Base-by-base conservation (phyloP, 1,140 invertebrate genomes). In the Odontomachus brunneus region DNA sequence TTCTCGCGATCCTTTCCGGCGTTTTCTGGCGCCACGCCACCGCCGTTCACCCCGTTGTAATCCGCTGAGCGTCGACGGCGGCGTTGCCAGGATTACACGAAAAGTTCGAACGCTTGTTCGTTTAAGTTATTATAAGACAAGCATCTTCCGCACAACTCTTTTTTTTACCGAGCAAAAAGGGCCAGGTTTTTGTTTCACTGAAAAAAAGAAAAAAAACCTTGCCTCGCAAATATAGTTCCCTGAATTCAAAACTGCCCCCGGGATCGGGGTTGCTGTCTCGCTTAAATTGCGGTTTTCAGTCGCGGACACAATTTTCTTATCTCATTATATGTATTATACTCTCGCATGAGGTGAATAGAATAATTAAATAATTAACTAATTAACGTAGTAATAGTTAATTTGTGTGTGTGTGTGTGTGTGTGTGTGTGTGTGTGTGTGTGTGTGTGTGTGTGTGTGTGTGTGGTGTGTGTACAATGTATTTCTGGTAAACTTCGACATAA, bases 61-160 rank as follows among this genome's bases (percentile, higher is more conserved):
- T 88, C 84, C 73, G 55, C 17, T n/a, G 24, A 75, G 44, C 59
- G 73, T 44, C 38, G 38, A 11, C 38, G 29, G 62, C 62, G 81
- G 60, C 67, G 55, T 72, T 75, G 59, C 63, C 44, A 57, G 69
- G 84, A 72, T 88, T 88, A 85, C 78, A 57, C 38, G 33, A 24
- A 83, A 88, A 88, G 57, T 88, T 87, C 80, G 72, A 88, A 75
- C 71, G 82, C 80, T 80, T 74, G 80, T 88, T 82, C 65, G 66
- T 88, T 88, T 83, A 88, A 88, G 66, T 89, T 88, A 86, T 88
- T 74, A 62, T 49, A 29, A 67, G 66, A 65, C 84, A 82, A 88
- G 63, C 62, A 63, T 60, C 65, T 53, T 29, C 17, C 44, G 55
- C 60, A 33, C 53, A 75, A 73, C 49, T 44, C 38, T 83, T 59